Evolutionary conservation across 2,113 vertebrate genomes (phyloP).

Genomic region (Tringa solitaria): DNA sequence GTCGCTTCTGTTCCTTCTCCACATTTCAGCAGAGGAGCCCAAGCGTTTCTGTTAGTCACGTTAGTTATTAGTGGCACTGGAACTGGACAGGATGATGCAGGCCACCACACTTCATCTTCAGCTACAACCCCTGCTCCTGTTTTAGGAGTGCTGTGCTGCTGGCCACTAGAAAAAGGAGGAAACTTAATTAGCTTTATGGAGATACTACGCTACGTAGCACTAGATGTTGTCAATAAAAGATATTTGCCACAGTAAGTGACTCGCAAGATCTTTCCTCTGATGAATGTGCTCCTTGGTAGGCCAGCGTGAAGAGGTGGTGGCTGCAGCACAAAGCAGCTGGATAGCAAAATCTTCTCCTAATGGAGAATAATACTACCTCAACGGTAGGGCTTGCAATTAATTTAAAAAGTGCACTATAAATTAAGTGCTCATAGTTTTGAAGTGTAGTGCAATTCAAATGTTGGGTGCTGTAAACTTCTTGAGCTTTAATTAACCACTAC

Average conservation of each 20-base stretch:
- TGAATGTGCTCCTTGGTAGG: background rate
- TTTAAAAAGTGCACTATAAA: background rate
- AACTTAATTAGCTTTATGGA: background rate
- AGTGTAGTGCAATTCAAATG: background rate
- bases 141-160: background rate
- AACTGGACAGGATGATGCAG: background rate
- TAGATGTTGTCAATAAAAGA: background rate
- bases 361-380: fast-evolving
- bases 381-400: background rate
- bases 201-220: background rate
- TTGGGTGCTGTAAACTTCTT: background rate
- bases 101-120: background rate
- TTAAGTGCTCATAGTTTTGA: slow-evolving; percentile 22
- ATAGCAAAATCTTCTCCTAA: background rate
- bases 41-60: fast-evolving
- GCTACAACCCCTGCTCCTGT: background rate
- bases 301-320: background rate
- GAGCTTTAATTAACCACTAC: slow-evolving; percentile 20
- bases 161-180: background rate
- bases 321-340: background rate
- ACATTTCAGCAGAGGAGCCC: background rate
- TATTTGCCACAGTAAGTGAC: background rate
- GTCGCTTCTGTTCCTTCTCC: background rate
- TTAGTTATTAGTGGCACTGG: background rate
- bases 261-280: background rate